These are phyloP conservation scores for Chironomus riparius DNA, from an alignment of 2,888 invertebrate genomes.

Conservation along the genomic window DNA sequence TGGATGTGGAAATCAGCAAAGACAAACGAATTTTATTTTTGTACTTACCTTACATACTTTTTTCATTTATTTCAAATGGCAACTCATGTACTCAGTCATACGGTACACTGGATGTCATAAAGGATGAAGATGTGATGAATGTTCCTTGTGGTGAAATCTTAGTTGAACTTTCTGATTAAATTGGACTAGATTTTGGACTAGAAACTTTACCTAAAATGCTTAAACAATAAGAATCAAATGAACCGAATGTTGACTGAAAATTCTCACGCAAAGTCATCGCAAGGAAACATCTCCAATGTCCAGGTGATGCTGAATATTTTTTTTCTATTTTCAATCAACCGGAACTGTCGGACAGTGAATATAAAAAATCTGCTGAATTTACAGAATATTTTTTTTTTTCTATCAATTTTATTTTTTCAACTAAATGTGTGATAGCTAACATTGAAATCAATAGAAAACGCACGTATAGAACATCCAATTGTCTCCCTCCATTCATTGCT, in stretches of 20 bases:
- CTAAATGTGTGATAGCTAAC: not conserved
- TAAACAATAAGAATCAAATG: too few relatives aligned
- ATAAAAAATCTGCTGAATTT: not conserved
- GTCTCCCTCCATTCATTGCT: too few relatives aligned
- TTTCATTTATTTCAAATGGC: not conserved
- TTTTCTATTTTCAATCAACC: constrained; percentile 15
- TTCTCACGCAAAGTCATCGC: too few relatives aligned
- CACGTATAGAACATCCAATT: not conserved
- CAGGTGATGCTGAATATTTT: constrained; percentile 8
- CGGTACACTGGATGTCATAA: not conserved
- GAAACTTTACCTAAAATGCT: too few relatives aligned
- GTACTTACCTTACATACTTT: not conserved
- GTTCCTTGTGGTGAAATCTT: too few relatives aligned
- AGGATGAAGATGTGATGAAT: too few relatives aligned
- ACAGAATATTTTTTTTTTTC: not conserved
- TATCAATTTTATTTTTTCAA: not conserved
- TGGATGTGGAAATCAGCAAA: not conserved
- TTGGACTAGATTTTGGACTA: too few relatives aligned
- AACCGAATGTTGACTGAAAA: too few relatives aligned
- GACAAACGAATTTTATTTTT: constrained; percentile 11
- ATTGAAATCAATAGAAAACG: too few relatives aligned
- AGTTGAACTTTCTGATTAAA: too few relatives aligned
- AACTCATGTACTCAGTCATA: not conserved
- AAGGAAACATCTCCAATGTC: not conserved
- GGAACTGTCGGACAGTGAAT: not conserved